Evolutionary conservation across 1,140 invertebrate genomes (phyloP), one percentile per base, ranked within the genome.

Genomic region (Vollenhovia emeryi): DNA sequence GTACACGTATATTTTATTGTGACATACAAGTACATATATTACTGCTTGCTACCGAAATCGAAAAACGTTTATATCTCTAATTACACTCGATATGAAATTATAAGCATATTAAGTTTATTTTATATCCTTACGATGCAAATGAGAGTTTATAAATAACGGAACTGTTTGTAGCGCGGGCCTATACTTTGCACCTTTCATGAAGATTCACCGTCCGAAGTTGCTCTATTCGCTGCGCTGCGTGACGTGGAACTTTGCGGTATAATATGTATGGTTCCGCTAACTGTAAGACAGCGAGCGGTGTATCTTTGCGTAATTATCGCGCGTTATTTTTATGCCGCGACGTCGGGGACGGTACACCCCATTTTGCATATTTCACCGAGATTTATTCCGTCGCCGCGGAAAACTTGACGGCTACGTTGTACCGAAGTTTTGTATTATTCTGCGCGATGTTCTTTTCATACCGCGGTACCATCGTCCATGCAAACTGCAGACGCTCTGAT

Each of bases 341-440:
- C 30, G 69, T 73, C 30, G n/a, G 48, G 30, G 30, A 1, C 24
- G 24, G 48, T 52, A 18, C 24, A 43, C 15, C 6, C 5, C 74
- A 1, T 43, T 30, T 62, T 62, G 18, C 55, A 62, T 76, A 76
- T 60, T 76, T 76, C 40, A 76, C 57, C 0, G 27, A 60, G 74
- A 76, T 76, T 76, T 76, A 76, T 62, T 60, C 71, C 21, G 33
- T 11, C 50, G 50, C 50, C 4, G 50, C 3, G 27, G 30, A 74
- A 74, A 57, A 74, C 71, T 57, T 74, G 50, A 74, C 15, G 71
- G 50, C 30, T n/a, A 55, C 33, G n/a, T 50, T 52, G 69, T 11
- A 27, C 18, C 45, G 8, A n/a, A 74, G 33, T 74, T 55, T 74
- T 74, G 71, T 74, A 57, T 74, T 57, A 74, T 74, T 74, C 27